Percentiles rank a stretch among this genome's conserved stretches.
These are phyloP conservation scores for Calephelis virginiensis DNA, from an alignment of 1,140 invertebrate genomes.

Conservation along the genomic window DNA sequence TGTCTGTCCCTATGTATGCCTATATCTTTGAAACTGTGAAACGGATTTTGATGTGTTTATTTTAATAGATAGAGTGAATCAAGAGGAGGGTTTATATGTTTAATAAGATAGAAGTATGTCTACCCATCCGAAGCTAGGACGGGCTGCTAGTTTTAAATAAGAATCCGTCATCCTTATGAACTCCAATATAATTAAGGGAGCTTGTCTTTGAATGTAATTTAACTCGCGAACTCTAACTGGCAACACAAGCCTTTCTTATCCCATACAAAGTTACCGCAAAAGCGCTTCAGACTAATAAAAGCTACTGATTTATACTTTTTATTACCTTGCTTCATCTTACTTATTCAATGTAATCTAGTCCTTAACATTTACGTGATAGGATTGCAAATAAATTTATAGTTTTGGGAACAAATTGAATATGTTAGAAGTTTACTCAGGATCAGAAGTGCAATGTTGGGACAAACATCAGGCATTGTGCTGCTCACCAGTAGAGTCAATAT, in stretches of 20 bases:
- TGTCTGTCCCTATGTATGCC: too few species aligned
- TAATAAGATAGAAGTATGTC: too few species aligned
- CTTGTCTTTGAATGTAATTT: slow-evolving; percentile 39
- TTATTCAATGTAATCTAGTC: slow-evolving; percentile 32
- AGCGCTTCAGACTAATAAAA: slow-evolving; percentile 67
- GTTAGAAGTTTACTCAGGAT: slow-evolving; percentile 74
- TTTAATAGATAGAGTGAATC: too few species aligned
- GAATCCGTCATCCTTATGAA: too few species aligned
- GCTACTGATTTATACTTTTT: slow-evolving; percentile 68
- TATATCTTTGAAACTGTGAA: too few species aligned
- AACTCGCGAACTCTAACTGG: slow-evolving; percentile 47
- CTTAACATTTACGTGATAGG: slow-evolving; percentile 35
- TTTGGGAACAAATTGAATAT: slow-evolving; percentile 60
- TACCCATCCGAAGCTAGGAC: too few species aligned
- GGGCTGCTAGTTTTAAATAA: too few species aligned
- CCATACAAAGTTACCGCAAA: slow-evolving; percentile 61
- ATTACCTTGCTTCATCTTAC: slow-evolving; percentile 49
- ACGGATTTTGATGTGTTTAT: too few species aligned
- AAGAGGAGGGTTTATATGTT: too few species aligned
- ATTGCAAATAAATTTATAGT: slow-evolving; percentile 33
- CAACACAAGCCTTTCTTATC: slow-evolving; percentile 54
- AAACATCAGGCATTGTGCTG: slow-evolving; percentile 72
- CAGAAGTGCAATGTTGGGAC: slow-evolving; percentile 68
- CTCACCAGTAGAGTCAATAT: slow-evolving; percentile 72
- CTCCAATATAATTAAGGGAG: too few species aligned